These are phyloP conservation scores for Oasisia sp. DNA, from an alignment of 2,888 invertebrate species.

Conservation along the genomic window DNA sequence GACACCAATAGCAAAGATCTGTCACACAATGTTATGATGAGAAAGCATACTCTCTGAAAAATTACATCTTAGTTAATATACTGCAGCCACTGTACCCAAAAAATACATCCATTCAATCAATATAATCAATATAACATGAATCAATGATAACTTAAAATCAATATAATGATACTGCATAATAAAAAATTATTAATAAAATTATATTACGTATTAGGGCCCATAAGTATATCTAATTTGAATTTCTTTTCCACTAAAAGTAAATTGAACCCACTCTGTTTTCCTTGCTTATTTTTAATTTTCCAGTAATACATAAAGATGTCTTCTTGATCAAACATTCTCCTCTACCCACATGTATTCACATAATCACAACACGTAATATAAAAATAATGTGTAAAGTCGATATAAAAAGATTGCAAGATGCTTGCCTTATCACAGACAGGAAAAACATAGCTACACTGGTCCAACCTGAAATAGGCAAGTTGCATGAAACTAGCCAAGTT, in stretches of 20 bases:
- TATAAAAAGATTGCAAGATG: neutral
- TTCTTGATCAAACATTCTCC: neutral
- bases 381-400: neutral
- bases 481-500: neutral
- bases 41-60: neutral
- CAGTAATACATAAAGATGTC: neutral
- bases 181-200: too few species aligned
- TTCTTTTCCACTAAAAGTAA: too few species aligned
- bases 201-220: too few species aligned
- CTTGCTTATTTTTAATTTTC: neutral
- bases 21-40: neutral
- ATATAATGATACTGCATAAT: too few species aligned
- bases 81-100: too few species aligned
- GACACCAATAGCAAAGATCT: neutral
- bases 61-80: neutral
- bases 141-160: too few species aligned
- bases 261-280: neutral
- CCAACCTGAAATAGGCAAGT: neutral
- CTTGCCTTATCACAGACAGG: constrained; percentile 1
- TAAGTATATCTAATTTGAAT: too few species aligned
- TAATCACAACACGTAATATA: neutral
- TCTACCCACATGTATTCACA: neutral
- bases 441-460: neutral
- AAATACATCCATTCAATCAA: neutral
- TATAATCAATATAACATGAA: too few species aligned